Percentiles rank a stretch among this genome's conserved stretches.
These are phyloP conservation scores for Melangyna quadrimaculata DNA, from an alignment of 2,888 invertebrate species.

Conservation along the genomic window DNA sequence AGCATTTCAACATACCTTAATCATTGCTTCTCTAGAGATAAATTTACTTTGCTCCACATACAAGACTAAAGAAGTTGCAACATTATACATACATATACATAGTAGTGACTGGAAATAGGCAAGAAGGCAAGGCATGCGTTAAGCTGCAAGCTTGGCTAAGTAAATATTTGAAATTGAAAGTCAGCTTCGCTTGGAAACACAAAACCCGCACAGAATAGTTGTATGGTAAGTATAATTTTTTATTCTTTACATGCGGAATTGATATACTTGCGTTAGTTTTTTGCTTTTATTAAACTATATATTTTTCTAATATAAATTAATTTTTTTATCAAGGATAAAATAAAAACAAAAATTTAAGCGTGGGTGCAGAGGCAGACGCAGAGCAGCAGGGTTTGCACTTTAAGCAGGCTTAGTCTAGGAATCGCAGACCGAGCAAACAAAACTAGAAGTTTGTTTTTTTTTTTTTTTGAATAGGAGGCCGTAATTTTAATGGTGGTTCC, in stretches of 20 bases:
- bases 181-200: constrained; percentile 36
- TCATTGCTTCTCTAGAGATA: constrained; percentile 33
- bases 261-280: constrained; percentile 13
- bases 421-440: neutral
- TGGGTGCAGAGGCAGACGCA: constrained; percentile 9
- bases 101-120: constrained; percentile 34
- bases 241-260: constrained; percentile 32
- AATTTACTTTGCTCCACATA: constrained; percentile 61
- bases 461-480: neutral
- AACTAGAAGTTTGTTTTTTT: neutral
- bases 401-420: neutral
- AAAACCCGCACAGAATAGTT: constrained; percentile 2
- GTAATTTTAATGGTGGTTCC: neutral
- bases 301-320: neutral
- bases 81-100: too few species aligned
- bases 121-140: constrained; percentile 26
- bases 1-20: constrained; percentile 50
- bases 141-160: constrained; percentile 16
- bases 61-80: constrained; percentile 51
- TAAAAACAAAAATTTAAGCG: neutral
- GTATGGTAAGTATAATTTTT: constrained; percentile 17
- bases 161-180: constrained; percentile 52
- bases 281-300: neutral
- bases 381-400: neutral
- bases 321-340: constrained; percentile 1